Evolutionary conservation across 2,113 vertebrate species (phyloP), one percentile per base, ranked within the genome.

Genomic region (Entosphenus tridentatus): DNA sequence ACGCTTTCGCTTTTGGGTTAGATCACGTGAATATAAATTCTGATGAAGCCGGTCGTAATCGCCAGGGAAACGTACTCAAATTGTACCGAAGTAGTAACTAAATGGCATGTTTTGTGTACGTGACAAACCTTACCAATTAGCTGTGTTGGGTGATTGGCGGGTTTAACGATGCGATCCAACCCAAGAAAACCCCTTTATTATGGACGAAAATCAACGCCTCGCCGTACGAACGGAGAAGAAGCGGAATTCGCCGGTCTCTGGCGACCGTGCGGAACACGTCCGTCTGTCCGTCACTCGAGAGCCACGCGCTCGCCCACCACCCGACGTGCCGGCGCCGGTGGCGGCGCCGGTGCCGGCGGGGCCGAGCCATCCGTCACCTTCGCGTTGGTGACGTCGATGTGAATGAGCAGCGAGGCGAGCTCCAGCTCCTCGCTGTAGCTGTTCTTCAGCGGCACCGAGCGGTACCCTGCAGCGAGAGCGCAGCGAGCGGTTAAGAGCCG

Each of bases 351-450:
- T 9, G 8, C 5, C 14, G 8, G 17, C 10, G 62, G 62, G 62
- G 10, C 70, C 56, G 16, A 16, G 7, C 13, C 57, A 14, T 4
- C 11, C 10, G 12, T 62, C 72, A 85, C 86, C 85, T 88, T 88
- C 69, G 85, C 83, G 0, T 88, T 88, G 76, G 84, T 81, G 18
- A 86, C 87, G 75, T 88, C 86, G 0, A 86, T 79, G 69, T 88
- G 86, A 69, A 88, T 76, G 73, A 88, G 81, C 67, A 86, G 82
- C 3, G 85, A 74, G 0, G 83, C 80, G 1, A 87, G 71, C 75
- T 88, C 85, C 71, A 86, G 76, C 73, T 86, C 86, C 69, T 87
- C 85, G 0, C 80, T 85, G 80, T 88, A 88, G 74, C 83, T 85
- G 80, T 87, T 88, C 73, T 82, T 85, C 73, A 88, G 73, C 0